Evolutionary conservation across 2,888 invertebrate genomes (phyloP).

Genomic region (Coelinius sp.): DNA sequence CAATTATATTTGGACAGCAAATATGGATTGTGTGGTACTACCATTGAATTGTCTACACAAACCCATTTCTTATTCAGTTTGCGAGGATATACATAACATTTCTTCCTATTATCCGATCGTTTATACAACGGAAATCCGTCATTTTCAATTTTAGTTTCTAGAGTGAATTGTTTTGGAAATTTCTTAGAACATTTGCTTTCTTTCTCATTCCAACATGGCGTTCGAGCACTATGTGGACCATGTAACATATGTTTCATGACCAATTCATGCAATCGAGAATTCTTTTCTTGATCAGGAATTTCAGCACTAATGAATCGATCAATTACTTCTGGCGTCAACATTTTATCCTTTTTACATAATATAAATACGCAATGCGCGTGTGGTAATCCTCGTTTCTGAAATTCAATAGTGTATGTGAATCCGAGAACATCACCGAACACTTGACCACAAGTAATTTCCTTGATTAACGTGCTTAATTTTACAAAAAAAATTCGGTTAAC

Average conservation of each 20-base stretch:
- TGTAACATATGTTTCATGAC: too few relatives aligned
- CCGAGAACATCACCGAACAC: neutral
- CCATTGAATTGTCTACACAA: constrained; percentile 32
- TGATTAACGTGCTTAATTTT: neutral
- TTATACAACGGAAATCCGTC: too few relatives aligned
- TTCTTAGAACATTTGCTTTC: constrained; percentile 17
- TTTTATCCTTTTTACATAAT: neutral
- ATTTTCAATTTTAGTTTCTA: too few relatives aligned
- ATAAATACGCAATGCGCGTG: neutral
- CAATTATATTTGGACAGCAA: too few relatives aligned
- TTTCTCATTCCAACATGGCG: constrained; percentile 43
- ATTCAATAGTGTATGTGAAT: too few relatives aligned
- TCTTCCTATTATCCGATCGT: too few relatives aligned
- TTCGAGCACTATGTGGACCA: constrained; percentile 52
- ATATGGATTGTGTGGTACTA: too few relatives aligned
- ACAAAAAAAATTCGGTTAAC: neutral
- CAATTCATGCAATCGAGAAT: too few relatives aligned
- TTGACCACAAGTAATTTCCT: neutral
- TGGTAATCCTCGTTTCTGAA: too few relatives aligned
- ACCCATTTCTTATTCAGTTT: constrained; percentile 36
- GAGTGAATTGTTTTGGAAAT: too few relatives aligned
- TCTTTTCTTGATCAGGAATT: neutral
- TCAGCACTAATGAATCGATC: neutral
- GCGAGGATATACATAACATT: neutral
- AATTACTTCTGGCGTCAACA: neutral